Evolutionary conservation across 1,140 invertebrate species (phyloP), one percentile per base, ranked within the genome.

Genomic region (Bursaphelenchus mucronatus): DNA sequence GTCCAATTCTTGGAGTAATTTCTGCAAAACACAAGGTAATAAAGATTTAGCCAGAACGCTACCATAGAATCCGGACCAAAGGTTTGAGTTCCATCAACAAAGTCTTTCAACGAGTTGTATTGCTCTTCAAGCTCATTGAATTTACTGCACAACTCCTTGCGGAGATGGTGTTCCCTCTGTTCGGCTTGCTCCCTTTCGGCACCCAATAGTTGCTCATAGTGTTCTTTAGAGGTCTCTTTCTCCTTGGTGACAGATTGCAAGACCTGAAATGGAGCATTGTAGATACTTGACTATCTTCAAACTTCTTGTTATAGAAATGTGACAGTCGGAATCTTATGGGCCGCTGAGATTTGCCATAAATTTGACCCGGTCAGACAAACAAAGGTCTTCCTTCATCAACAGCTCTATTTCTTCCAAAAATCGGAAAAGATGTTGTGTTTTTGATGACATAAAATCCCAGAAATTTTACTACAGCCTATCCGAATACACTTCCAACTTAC

Each of bases 81-180:
- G 15, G 74, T 63, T 19, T 51, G 61, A 8, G 61, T 63, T 15
- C 67, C 30, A 50, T 79, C 76, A 3, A 79, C 51, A 52, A 81
- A 67, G 17, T 79, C 76, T 43, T 71, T 66, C 6, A 79, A 64
- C 21, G 53, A 67, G 49, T 76, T 79, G 57, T 79, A 81, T 53
- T 79, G 77, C 43, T 79, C 78, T 62, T 79, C 77, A 3, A 81
- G 54, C 50, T 79, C 76, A 68, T 79, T 80, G 30, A 79, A 62
- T 55, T 81, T 81, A 10, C 53, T 61, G 17, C 66, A 75, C 61
- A 79, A 80, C 46, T 81, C 79, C 43, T 71, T 66, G 21, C 73
- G 74, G 56, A 79, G 71, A 2, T 66, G 54, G 30, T 68, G 64
- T 43, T 79, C 78, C 46, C 78, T 55, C 39, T 66, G 69, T 47